These are phyloP conservation scores for Syrmaticus mikado DNA, from an alignment of 2,113 vertebrate genomes.

Conservation along the genomic window DNA sequence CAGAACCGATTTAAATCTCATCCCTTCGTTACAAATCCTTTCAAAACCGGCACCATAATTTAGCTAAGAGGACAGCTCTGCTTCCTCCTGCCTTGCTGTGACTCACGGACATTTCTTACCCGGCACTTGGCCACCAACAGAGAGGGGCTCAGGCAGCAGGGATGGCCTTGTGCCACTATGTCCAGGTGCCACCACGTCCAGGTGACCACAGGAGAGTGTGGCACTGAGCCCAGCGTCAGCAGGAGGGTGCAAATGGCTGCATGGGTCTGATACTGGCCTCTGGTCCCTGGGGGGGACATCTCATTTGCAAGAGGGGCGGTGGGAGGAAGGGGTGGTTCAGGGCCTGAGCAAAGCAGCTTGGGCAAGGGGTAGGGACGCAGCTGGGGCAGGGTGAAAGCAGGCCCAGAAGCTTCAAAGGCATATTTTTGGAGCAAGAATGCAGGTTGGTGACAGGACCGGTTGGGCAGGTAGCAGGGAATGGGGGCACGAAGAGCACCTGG, in stretches of 20 bases:
- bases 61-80: neutral
- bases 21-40: neutral
- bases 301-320: neutral
- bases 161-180: neutral
- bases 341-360: neutral
- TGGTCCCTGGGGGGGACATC: neutral
- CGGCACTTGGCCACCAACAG: neutral
- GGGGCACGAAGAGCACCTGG: neutral
- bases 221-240: neutral
- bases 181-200: neutral
- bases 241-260: neutral
- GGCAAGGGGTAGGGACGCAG: neutral
- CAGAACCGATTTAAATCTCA: neutral
- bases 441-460: accelerated
- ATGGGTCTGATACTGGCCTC: neutral
- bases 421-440: neutral
- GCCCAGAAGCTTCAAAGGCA: neutral
- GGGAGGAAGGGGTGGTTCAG: neutral
- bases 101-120: neutral
- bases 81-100: neutral
- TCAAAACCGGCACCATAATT: neutral
- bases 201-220: neutral
- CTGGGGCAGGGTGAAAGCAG: neutral
- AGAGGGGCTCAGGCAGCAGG: neutral
- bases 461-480: neutral